Percentiles rank a stretch among this genome's conserved stretches.
These are phyloP conservation scores for Blera fallax DNA, from an alignment of 2,888 invertebrate species.

Conservation along the genomic window DNA sequence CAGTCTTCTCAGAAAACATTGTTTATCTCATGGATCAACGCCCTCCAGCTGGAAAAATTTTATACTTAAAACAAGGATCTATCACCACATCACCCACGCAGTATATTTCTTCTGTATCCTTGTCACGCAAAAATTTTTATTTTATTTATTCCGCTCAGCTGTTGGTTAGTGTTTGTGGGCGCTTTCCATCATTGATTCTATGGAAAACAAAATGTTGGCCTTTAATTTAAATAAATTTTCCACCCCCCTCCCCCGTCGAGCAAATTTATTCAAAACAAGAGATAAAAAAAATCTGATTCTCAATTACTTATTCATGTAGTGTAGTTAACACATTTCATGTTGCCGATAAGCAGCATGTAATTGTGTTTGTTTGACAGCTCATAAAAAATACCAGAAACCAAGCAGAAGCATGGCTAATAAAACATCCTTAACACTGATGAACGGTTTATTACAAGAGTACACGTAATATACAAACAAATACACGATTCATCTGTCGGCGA, in stretches of 20 bases:
- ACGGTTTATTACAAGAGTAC: neutral
- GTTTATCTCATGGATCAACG: neutral
- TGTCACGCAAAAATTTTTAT: neutral
- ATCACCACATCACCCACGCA: neutral
- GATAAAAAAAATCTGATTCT: neutral
- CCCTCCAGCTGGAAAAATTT: neutral
- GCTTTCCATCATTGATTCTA: neutral
- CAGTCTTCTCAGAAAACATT: neutral
- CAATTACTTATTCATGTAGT: constrained; percentile 19
- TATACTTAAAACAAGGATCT: neutral
- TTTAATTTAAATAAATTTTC: constrained; percentile 30
- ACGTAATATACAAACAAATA: neutral
- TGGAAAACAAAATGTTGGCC: neutral
- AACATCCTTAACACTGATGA: constrained; percentile 13
- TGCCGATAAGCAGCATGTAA: constrained; percentile 12
- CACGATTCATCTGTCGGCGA: neutral
- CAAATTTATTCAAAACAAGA: neutral
- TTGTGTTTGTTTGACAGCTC: constrained; percentile 17
- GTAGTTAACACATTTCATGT: constrained; percentile 40
- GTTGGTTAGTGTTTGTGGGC: neutral
- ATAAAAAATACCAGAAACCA: constrained; percentile 8
- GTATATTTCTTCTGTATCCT: neutral
- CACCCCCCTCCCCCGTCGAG: too few species aligned
- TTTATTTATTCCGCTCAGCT: neutral
- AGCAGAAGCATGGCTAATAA: constrained; percentile 8